Percentiles rank a stretch among this genome's conserved stretches.
phyloP scores from a whole-genome alignment of 1,140 invertebrate species.

The Lepidurus packardi region DNA sequence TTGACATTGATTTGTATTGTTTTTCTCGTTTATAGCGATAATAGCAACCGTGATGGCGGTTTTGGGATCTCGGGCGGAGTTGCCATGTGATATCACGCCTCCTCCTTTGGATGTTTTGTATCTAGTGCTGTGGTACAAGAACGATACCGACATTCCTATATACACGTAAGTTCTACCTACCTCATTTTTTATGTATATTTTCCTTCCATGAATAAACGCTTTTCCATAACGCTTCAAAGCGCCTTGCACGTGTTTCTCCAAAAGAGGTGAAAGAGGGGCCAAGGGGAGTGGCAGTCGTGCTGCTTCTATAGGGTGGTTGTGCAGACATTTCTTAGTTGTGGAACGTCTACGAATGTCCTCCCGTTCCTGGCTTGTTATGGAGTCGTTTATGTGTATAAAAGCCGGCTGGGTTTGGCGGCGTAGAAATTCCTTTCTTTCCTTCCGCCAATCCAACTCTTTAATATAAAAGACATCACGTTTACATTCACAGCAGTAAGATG shows the following conservation, averaged over 20 bases:
- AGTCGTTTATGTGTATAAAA: too few species aligned
- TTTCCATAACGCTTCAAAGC: neutral
- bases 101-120: conserved; percentile 55
- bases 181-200: neutral
- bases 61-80: conserved; percentile 44
- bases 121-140: conserved; percentile 62
- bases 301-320: neutral
- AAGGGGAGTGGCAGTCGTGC: neutral
- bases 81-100: conserved; percentile 59
- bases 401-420: too few species aligned
- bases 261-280: neutral
- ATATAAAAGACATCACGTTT: neutral
- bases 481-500: neutral
- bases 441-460: neutral
- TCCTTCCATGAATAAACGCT: neutral
- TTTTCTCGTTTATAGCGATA: neutral
- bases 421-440: neutral
- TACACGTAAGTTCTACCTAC: conserved; percentile 51
- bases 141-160: conserved; percentile 55
- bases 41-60: neutral
- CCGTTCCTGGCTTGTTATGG: neutral
- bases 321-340: neutral
- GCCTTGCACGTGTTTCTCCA: neutral
- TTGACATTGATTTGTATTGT: neutral
- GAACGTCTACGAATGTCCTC: neutral